A percentile compares a stretch with the other conserved stretches of the same genome.
These are phyloP conservation scores for Tachuris rubrigastra DNA, from an alignment of 2,113 vertebrate species.

Conservation along the genomic window DNA sequence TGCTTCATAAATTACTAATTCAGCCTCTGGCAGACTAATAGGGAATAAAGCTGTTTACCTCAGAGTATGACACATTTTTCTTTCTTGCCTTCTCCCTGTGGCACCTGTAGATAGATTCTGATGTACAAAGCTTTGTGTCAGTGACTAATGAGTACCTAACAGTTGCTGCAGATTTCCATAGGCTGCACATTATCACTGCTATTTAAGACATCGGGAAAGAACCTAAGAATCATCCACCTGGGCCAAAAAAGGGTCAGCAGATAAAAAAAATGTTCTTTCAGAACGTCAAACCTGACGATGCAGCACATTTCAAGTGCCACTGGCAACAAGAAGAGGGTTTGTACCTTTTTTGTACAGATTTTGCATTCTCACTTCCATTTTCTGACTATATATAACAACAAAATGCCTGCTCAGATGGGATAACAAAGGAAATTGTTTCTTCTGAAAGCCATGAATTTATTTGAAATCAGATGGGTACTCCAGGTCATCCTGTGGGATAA, in stretches of 20 bases:
- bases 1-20: slow-evolving; percentile 53
- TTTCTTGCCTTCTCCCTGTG: slow-evolving; percentile 19
- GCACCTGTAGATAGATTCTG: slow-evolving; percentile 14
- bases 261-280: background rate
- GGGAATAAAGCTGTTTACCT: slow-evolving; percentile 35
- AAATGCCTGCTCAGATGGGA: background rate
- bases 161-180: background rate
- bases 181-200: background rate
- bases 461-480: background rate
- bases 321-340: background rate
- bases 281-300: background rate
- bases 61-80: background rate
- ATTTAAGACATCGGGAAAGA: background rate
- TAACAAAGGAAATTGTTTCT: background rate
- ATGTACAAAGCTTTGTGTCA: background rate
- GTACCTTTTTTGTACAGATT: background rate
- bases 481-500: background rate
- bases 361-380: background rate
- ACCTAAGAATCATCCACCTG: background rate
- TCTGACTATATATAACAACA: background rate
- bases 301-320: background rate
- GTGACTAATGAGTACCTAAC: slow-evolving; percentile 1
- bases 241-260: background rate
- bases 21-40: slow-evolving; percentile 29
- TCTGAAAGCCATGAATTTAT: background rate